Percentiles rank a stretch among this genome's conserved stretches.
Evolutionary conservation across 2,113 vertebrate species (phyloP).

Genomic region (Shinisaurus crocodilurus): DNA sequence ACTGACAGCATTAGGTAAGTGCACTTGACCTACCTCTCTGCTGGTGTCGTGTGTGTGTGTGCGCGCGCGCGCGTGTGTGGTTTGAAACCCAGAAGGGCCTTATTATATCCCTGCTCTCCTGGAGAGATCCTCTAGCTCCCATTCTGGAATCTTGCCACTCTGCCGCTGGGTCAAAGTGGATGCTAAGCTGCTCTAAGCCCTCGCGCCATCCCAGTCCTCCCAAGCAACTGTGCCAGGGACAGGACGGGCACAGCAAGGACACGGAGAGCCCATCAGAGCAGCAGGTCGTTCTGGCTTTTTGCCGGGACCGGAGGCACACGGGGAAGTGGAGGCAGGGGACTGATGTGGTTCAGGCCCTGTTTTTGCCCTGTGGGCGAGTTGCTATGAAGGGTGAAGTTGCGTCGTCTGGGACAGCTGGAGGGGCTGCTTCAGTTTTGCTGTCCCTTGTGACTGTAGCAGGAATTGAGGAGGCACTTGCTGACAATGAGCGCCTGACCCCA

Average conservation of each 20-base stretch:
- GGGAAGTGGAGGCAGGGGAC: too few species aligned
- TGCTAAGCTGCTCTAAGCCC: constrained; percentile 22
- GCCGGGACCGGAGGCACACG: neutral
- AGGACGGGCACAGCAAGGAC: constrained; percentile 2
- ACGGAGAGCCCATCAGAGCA: neutral
- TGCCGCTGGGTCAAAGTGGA: constrained; percentile 12
- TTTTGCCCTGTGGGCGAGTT: too few species aligned
- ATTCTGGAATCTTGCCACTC: constrained; percentile 14
- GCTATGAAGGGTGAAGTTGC: neutral
- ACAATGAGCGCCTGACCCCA: too few species aligned
- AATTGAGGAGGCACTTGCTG: neutral
- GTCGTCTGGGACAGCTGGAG: neutral
- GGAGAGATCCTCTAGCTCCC: constrained; percentile 8
- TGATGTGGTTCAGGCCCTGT: neutral
- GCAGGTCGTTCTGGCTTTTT: neutral
- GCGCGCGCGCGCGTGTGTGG: too few species aligned
- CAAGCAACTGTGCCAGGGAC: constrained; percentile 7
- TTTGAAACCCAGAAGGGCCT: constrained; percentile 14
- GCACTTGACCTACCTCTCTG: neutral
- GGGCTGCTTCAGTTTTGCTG: neutral
- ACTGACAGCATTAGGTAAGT: neutral
- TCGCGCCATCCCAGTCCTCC: constrained; percentile 14
- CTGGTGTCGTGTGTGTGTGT: neutral
- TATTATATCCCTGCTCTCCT: neutral
- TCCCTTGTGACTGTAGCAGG: neutral